A percentile compares a stretch with the other conserved stretches of the same genome.
Evolutionary conservation across 2,888 invertebrate genomes (phyloP).

Genomic region (Phengaris alcon): DNA sequence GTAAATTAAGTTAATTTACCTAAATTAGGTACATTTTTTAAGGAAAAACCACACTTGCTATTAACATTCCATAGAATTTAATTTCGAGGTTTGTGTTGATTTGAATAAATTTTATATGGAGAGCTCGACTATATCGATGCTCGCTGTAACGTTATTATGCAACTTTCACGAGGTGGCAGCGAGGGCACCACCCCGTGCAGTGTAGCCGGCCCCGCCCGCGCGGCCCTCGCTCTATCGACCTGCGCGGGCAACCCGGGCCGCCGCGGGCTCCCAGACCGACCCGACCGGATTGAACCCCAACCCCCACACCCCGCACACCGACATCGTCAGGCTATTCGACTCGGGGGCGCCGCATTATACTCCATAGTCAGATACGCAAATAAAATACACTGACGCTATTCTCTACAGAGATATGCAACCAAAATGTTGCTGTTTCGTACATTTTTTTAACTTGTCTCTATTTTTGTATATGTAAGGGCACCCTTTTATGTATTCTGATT

Average conservation of each 20-base stretch:
- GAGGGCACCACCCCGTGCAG: conserved; percentile 70
- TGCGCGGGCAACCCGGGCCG: conserved; percentile 66
- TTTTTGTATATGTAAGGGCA: background rate
- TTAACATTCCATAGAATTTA: background rate
- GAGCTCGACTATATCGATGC: conserved; percentile 34
- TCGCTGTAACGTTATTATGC: conserved; percentile 48
- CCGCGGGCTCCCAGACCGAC: conserved; percentile 55
- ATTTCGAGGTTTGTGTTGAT: background rate
- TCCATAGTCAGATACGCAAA: conserved; percentile 42
- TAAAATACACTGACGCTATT: conserved; percentile 35
- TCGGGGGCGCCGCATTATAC: conserved; percentile 44
- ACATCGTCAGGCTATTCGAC: conserved; percentile 42
- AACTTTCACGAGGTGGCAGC: conserved; percentile 66
- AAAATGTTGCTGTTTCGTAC: background rate
- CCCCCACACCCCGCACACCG: conserved; percentile 35
- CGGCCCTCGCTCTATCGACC: conserved; percentile 73
- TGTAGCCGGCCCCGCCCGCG: conserved; percentile 63
- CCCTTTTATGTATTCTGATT: too few species aligned
- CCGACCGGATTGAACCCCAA: conserved; percentile 55
- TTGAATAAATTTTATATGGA: background rate
- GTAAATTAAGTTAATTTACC: too few species aligned
- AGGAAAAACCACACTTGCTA: too few species aligned
- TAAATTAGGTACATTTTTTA: too few species aligned
- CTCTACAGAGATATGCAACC: background rate
- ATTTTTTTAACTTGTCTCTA: background rate